Percentiles rank a stretch among this genome's conserved stretches.
Evolutionary conservation across 2,888 invertebrate species (phyloP).

Genomic region (Andrena marginata): DNA sequence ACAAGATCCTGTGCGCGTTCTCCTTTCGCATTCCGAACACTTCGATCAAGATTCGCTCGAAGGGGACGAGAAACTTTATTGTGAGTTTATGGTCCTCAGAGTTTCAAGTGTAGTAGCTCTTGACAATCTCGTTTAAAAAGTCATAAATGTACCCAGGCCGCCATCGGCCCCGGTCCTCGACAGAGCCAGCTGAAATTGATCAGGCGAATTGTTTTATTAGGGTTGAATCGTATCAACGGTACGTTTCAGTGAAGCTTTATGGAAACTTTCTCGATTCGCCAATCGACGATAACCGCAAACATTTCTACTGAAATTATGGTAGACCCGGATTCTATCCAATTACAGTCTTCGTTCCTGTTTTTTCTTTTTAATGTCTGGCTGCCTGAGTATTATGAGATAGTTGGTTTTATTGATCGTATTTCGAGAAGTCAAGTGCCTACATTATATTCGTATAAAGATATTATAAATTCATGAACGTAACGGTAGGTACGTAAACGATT

Average conservation of each 20-base stretch:
- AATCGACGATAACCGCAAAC: background rate
- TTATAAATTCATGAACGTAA: conserved; percentile 4
- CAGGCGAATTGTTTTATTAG: background rate
- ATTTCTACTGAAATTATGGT: background rate
- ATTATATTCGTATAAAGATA: background rate
- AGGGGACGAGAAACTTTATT: conserved; percentile 71
- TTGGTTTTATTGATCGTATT: conserved; percentile 15
- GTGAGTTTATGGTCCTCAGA: conserved; percentile 79
- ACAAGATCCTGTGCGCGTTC: background rate
- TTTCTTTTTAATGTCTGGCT: background rate
- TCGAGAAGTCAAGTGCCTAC: conserved; percentile 18
- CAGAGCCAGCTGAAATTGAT: background rate
- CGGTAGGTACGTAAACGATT: conserved; percentile 25
- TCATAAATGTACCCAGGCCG: conserved; percentile 33
- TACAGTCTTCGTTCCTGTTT: conserved; percentile 15
- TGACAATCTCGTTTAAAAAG: conserved; percentile 33
- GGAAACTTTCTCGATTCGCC: background rate
- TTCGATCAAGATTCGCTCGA: conserved; percentile 31
- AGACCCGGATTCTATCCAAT: conserved; percentile 1
- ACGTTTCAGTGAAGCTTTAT: background rate
- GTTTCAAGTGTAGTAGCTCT: conserved; percentile 67
- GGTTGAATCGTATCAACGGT: background rate
- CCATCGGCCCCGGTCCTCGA: conserved; percentile 5
- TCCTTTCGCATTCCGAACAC: conserved; percentile 15
- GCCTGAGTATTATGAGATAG: background rate